Base-by-base conservation (phyloP, 1,140 invertebrate genomes). In the Octopus bimaculoides region DNA sequence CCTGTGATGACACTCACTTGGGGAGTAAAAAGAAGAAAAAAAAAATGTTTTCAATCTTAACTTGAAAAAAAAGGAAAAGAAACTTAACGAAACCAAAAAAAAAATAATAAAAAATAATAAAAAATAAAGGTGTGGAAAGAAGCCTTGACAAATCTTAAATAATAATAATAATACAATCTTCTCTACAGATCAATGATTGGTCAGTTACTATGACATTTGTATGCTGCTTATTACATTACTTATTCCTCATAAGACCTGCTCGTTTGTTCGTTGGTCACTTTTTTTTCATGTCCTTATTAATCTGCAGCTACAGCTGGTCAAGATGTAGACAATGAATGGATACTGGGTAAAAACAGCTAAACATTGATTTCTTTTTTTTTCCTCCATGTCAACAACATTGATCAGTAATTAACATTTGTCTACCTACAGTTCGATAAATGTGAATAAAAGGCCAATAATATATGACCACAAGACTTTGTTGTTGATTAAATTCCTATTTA, bases 381-480 rank as follows among this genome's bases (percentile, higher is more conserved):
- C 56, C 56, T 17, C 56, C 14, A 71, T 71, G 66, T 71, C 66
- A 71, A 71, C 66, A 71, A 71, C 66, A 9, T 78, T 69, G n/a
- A 61, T 69, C 78, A 78, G 71, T 41, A 14, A 71, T 71, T 71
- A 61, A 71, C 41, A 53, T 53, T 56, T 69, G 55, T 56, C 66
- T 69, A 69, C 54, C 52, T 71, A 53, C 52, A 71, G 26, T 61
- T 69, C 78, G 5, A 52, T 56, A 78, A 78, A 54, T 78, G 17
- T 66, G 26, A 56, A 55, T 61, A 78, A 53, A 66, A 66, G 66
- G 54, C 78, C 61, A 69, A 66, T 78, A 66, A 71, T 56, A 66
- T 52, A 69, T 71, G 66, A 71, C 66, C 66, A n/a, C 66, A 20
- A 71, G 66, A 20, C 66, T 71, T 61, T 71, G 14, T 71, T 71